A percentile compares a stretch with the other conserved stretches of the same genome.
Conservation (phyloP, 2,888 invertebrate genomes). For the Stictocephala bisonia region DNA sequence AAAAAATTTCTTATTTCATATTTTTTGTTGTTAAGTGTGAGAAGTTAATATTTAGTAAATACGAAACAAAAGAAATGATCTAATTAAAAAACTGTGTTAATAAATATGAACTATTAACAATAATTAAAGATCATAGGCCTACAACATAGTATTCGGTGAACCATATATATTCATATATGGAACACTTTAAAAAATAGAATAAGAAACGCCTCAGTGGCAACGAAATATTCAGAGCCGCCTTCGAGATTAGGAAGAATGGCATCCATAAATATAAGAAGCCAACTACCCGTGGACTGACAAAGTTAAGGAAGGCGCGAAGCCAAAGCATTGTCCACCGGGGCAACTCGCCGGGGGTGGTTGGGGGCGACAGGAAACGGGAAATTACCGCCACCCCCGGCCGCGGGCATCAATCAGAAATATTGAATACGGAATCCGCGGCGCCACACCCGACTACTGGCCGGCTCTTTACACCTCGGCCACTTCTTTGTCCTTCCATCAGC, state of each 20-base stretch:
- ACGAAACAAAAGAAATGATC: too few species aligned
- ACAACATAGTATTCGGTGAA: too few species aligned
- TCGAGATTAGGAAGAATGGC: slow-evolving; percentile 27
- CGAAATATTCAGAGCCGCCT: background rate
- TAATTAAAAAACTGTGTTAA: too few species aligned
- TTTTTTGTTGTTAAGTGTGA: too few species aligned
- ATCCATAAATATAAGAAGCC: slow-evolving; percentile 23
- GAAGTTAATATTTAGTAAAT: too few species aligned
- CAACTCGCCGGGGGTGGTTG: background rate
- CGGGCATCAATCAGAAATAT: slow-evolving; percentile 43
- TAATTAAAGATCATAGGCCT: too few species aligned
- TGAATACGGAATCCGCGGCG: slow-evolving; percentile 44
- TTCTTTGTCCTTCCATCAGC: too few species aligned
- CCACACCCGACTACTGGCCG: slow-evolving; percentile 40
- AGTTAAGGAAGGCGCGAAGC: slow-evolving; percentile 37
- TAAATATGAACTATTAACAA: too few species aligned
- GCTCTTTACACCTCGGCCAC: slow-evolving; percentile 26
- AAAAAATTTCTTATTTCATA: too few species aligned
- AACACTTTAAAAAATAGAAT: too few species aligned
- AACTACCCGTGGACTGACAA: slow-evolving; percentile 35
- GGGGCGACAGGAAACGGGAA: slow-evolving; percentile 42
- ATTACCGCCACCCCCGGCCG: slow-evolving; percentile 44
- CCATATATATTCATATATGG: too few species aligned
- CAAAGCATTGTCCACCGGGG: slow-evolving; percentile 36
- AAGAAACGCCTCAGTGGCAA: background rate